Percentiles rank a stretch among this genome's conserved stretches.
phyloP scores from a whole-genome alignment of 2,888 invertebrate genomes.

The Leptinotarsa peninsularis region DNA sequence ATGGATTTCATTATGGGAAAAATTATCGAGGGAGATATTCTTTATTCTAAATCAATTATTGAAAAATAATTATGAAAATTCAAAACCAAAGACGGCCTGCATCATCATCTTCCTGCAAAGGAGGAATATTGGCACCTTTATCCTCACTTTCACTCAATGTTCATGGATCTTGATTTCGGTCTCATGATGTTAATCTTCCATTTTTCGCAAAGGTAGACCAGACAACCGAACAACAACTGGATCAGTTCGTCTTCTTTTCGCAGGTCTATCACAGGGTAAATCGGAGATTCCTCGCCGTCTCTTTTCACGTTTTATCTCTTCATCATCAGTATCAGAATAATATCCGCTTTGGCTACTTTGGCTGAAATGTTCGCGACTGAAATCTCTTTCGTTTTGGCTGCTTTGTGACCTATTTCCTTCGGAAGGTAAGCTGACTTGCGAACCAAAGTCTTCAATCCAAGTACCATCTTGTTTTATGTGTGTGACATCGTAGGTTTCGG shows the following conservation, averaged over 20 bases:
- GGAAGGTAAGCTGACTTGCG: not conserved
- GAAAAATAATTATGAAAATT: constrained; percentile 36
- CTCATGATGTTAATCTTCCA: constrained; percentile 60
- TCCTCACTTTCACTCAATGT: constrained; percentile 85
- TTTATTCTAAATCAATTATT: not conserved
- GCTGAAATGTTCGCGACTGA: constrained; percentile 23
- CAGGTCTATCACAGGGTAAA: no score
- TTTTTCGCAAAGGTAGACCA: constrained; percentile 57
- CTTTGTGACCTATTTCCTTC: constrained; percentile 26
- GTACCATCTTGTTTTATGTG: constrained; percentile 31
- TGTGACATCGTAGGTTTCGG: constrained; percentile 30
- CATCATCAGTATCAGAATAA: constrained; percentile 58
- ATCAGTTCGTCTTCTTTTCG: constrained; percentile 65
- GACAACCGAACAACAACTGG: constrained; percentile 85
- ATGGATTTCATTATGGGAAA: no score
- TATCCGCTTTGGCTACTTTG: constrained; percentile 23
- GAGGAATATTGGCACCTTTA: constrained; percentile 62
- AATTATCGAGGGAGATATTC: no score
- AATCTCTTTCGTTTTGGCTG: constrained; percentile 19
- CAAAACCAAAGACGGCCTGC: constrained; percentile 73
- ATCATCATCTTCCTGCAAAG: constrained; percentile 65
- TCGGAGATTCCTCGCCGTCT: no score
- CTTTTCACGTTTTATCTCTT: constrained; percentile 51
- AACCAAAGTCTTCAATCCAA: constrained; percentile 34
- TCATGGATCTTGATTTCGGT: constrained; percentile 73